Base-by-base conservation (phyloP, 2,113 vertebrate species). In the Podarcis muralis region DNA sequence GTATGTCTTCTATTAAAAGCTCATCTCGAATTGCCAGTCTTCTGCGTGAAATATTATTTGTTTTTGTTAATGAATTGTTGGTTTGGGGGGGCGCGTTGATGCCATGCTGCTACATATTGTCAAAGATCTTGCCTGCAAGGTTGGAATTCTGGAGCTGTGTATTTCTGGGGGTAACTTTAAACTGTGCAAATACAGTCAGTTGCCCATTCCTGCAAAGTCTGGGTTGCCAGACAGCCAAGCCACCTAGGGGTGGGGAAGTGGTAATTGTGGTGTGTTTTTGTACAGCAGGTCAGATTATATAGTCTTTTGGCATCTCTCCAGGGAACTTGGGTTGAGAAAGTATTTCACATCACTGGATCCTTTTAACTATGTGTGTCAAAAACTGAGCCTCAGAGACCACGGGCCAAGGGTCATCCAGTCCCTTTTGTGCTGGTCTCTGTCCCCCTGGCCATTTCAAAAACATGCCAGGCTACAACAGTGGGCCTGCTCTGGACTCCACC, bases 1-100 rank as follows among this genome's bases (percentile, higher is more conserved):
- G 81, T 88, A 83, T 88, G 81, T 77, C 87, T 88, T 88, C 87
- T 88, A 88, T 88, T 88, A 88, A 88, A 88, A 88, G 62, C n/a
- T 77, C 87, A 77, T 88, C 87, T 88, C 65, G 8, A 32, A 84
- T 81, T 72, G 81, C 27, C 48, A 4, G 72, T 7, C 40, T 68
- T 32, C n/a, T 77, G 40, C 22, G 25, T 83, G 72, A 27, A 83
- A 35, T 8, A 48, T 87, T 81, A 62, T 81, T 87, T 40, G 48
- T 22, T 4, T 88, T 75, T 40, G 53, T 77, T 43, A 40, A 59
- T 68, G 22, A 75, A 18, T 40, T 75, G 6, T 35, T 48, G 43
- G 20, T 75, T 59, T 37, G 6, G 48, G 48, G 48, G 48, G 48
- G 48, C 9, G 9, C 8, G 1, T 48, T 53, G 11, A 53, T 53